Conservation (phyloP, 2,113 vertebrate species). For the Plectropomus leopardus region DNA sequence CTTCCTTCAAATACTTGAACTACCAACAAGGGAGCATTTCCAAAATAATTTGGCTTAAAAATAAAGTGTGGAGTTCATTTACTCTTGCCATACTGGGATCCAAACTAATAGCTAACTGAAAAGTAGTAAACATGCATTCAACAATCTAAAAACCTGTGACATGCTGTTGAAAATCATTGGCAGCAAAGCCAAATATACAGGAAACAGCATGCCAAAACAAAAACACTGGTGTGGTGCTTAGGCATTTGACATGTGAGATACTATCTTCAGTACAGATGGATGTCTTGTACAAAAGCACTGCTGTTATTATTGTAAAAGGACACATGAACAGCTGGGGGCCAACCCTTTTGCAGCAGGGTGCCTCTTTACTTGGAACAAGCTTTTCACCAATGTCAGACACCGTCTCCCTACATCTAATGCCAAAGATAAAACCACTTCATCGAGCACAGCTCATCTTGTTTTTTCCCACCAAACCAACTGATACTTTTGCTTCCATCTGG, state of each 20-base stretch:
- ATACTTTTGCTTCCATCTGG: conserved; percentile 16
- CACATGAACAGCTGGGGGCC: conserved; percentile 39
- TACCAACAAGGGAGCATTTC: conserved; percentile 11
- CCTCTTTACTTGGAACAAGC: conserved; percentile 28
- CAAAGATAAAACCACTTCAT: conserved; percentile 50
- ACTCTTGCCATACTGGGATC: not conserved
- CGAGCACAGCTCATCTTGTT: conserved; percentile 13
- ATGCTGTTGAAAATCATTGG: not conserved
- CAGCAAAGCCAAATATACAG: not conserved
- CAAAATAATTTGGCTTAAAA: conserved; percentile 5
- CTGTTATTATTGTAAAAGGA: conserved; percentile 44
- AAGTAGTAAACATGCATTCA: not conserved
- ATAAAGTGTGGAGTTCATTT: not conserved
- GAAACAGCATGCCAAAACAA: not conserved
- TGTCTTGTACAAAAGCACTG: conserved; percentile 20
- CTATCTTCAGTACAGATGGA: conserved; percentile 1
- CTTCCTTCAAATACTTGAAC: conserved; percentile 26
- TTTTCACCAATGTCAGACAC: conserved; percentile 21
- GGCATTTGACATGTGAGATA: not conserved
- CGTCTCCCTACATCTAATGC: conserved; percentile 22
- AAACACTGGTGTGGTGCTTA: conserved; percentile 4
- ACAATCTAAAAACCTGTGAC: not conserved
- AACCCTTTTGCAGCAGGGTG: conserved; percentile 33
- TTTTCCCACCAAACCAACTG: not conserved
- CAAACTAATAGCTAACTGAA: not conserved